Evolutionary conservation across 2,888 invertebrate genomes (phyloP), one percentile per base, ranked within the genome.

Genomic region (Drosophila neotestacea): DNA sequence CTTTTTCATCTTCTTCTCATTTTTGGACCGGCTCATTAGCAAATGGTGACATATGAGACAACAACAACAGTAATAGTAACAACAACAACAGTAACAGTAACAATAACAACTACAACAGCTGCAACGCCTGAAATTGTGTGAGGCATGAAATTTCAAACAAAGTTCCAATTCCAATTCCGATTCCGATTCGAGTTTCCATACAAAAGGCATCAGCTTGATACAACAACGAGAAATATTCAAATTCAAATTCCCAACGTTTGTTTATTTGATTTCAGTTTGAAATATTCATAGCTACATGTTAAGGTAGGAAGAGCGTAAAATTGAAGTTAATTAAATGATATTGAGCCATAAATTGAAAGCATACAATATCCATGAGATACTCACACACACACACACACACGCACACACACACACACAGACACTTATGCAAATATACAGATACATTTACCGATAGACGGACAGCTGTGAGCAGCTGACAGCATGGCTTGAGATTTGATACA

Each of bases 261-360:
- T 68, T 68, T 68, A 79, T 32, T 32, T 9, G 9, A 58, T 59
- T 60, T 11, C 39, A n/a, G 28, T 66, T 46, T 47, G 16, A 39
- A 28, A 65, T 62, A 44, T 58, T 47, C 68, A 65, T 48, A 69
- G 48, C 52, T 46, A 58, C 39, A 51, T 73, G 69, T 70, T 85
- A 88, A 83, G 85, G 85, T 89, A 88, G 68, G 55, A 48, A 28
- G 32, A 47, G 86, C 88, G 77, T 88, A 55, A 89, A 89, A 89
- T 84, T 89, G 63, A 73, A 85, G 77, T 88, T 83, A 73, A 89
- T 85, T 89, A 81, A 79, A 79, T 50, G 62, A 51, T 68, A 79
- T 70, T 70, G 52, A 62, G 67, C 41, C 36, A 62, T 62, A 59
- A 81, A 81, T 64, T 77, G 77, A 58, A 54, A 42, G 52, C 34